Conservation (phyloP, 1,140 invertebrate genomes). For the Caenorhabditis inopinata region DNA sequence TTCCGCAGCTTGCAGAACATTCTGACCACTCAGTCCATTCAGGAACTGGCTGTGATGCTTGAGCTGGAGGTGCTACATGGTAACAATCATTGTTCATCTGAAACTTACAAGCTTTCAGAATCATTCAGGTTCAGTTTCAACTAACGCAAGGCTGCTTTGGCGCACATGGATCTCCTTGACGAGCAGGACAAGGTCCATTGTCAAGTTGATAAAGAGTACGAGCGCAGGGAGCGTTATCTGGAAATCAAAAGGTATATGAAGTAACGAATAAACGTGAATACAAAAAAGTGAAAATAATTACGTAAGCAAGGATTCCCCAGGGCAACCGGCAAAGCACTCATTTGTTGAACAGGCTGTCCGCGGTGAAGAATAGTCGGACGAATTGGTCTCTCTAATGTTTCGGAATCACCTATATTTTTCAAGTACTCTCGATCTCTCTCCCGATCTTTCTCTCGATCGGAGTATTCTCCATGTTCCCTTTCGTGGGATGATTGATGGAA, state of each 20-base stretch:
- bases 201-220: not conserved
- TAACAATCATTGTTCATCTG: conserved; percentile 37
- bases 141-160: conserved; percentile 45
- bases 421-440: conserved; percentile 5
- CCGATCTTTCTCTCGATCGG: not conserved
- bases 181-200: conserved; percentile 41
- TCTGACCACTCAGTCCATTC: conserved; percentile 77
- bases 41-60: not conserved
- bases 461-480: not conserved
- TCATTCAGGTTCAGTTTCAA: not conserved
- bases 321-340: conserved; percentile 18
- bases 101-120: not conserved
- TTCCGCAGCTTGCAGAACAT: conserved; percentile 75
- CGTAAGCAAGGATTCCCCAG: conserved; percentile 12
- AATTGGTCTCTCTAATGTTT: conserved; percentile 1
- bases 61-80: not conserved
- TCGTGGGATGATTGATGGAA: conserved; percentile 11
- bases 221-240: conserved; percentile 1
- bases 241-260: not conserved
- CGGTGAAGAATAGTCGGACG: not conserved
- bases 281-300: conserved; percentile 22
- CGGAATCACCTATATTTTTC: not conserved
- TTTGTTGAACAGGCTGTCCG: conserved; percentile 13
- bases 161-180: conserved; percentile 46
- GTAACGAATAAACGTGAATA: not conserved